Conservation (phyloP, 2,888 invertebrate genomes). For the Dicycla oo region DNA sequence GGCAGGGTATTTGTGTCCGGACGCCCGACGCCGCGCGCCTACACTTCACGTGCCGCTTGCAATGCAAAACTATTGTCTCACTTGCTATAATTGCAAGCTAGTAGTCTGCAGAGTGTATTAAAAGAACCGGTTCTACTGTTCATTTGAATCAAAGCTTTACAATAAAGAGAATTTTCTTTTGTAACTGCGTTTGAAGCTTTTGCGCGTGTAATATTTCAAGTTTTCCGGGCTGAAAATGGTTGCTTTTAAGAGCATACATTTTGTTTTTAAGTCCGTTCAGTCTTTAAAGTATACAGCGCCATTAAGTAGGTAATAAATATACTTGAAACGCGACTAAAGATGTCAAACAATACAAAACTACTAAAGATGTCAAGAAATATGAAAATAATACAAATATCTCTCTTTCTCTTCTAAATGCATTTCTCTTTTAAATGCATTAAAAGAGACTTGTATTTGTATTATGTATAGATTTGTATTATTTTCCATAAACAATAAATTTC, state of each 20-base stretch:
- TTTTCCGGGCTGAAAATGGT: conserved; percentile 12
- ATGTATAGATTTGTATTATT: no score
- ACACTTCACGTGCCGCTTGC: conserved; percentile 79
- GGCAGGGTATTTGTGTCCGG: conserved; percentile 84
- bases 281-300: conserved; percentile 5
- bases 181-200: not conserved
- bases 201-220: not conserved
- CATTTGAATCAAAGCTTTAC: not conserved
- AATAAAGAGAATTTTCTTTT: not conserved
- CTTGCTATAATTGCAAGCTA: conserved; percentile 62
- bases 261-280: not conserved
- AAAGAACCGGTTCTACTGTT: conserved; percentile 14
- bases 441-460: no score
- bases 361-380: not conserved
- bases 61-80: conserved; percentile 72
- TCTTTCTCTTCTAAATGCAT: not conserved
- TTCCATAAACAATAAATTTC: not conserved
- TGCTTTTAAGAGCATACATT: not conserved
- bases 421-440: no score
- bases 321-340: not conserved
- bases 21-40: conserved; percentile 74
- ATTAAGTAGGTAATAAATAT: not conserved
- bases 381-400: conserved; percentile 2
- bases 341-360: not conserved
- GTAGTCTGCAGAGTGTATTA: conserved; percentile 37